phyloP scores from a whole-genome alignment of 2,113 vertebrate genomes.

The Prolemur simus region DNA sequence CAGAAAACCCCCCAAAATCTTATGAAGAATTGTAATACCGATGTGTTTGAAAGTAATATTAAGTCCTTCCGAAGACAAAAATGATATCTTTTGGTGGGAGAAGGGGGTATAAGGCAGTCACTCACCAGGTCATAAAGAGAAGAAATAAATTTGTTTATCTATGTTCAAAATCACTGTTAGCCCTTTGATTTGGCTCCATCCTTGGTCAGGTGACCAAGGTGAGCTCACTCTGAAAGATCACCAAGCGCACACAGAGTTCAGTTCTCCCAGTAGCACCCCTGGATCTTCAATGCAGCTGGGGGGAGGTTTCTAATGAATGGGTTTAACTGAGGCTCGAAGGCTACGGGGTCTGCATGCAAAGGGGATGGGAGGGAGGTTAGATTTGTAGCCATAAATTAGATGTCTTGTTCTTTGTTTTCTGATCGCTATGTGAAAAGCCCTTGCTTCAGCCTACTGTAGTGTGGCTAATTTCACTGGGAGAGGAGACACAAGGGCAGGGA shows the following conservation, averaged over 20 bases:
- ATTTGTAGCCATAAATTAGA: not conserved
- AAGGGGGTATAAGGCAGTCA: not conserved
- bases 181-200: not conserved
- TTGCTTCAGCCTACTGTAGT: not conserved
- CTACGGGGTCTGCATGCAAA: fast-evolving
- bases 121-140: not conserved
- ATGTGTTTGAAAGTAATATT: not conserved
- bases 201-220: not conserved
- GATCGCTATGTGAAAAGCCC: not conserved
- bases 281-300: no score
- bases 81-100: not conserved
- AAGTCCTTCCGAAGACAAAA: not conserved
- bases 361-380: no score
- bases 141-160: not conserved
- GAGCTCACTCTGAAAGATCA: no score
- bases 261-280: fast-evolving
- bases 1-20: not conserved
- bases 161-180: not conserved
- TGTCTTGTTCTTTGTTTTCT: not conserved
- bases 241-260: fast-evolving
- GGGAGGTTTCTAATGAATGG: not conserved
- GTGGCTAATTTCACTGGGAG: not conserved
- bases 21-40: not conserved
- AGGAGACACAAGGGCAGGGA: not conserved
- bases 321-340: not conserved